A percentile compares a stretch with the other conserved stretches of the same genome.
Conservation (phyloP, 2,113 vertebrate species). For the Aramus guarauna region DNA sequence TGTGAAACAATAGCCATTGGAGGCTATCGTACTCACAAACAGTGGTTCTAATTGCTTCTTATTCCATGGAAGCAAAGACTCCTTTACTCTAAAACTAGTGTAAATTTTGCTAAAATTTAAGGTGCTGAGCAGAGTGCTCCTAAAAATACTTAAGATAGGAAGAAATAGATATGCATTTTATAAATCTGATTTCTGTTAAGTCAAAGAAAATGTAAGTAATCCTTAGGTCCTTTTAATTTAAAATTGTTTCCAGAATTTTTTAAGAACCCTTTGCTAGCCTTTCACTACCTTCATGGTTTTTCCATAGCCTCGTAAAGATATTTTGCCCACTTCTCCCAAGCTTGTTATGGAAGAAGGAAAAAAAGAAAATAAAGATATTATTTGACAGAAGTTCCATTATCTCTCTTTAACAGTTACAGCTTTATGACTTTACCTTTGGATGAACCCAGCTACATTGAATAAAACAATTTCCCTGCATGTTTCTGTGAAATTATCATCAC, state of each 20-base stretch:
- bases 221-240: not conserved
- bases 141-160: not conserved
- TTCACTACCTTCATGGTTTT: not conserved
- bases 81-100: not conserved
- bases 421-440: not conserved
- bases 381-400: not conserved
- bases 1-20: not conserved
- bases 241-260: not conserved
- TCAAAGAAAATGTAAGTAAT: not conserved
- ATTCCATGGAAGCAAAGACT: not conserved
- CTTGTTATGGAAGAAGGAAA: not conserved
- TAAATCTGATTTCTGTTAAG: not conserved
- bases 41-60: not conserved
- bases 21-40: not conserved
- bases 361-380: not conserved
- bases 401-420: not conserved
- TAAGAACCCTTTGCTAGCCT: not conserved
- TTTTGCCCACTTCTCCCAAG: not conserved
- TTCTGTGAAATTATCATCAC: not conserved
- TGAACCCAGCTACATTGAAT: not conserved
- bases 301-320: not conserved
- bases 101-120: not conserved
- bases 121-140: not conserved
- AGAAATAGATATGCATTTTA: not conserved
- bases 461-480: not conserved